Evolutionary conservation across 2,888 invertebrate species (phyloP), one percentile per base, ranked within the genome.

Genomic region (Opisthograptis luteolata): DNA sequence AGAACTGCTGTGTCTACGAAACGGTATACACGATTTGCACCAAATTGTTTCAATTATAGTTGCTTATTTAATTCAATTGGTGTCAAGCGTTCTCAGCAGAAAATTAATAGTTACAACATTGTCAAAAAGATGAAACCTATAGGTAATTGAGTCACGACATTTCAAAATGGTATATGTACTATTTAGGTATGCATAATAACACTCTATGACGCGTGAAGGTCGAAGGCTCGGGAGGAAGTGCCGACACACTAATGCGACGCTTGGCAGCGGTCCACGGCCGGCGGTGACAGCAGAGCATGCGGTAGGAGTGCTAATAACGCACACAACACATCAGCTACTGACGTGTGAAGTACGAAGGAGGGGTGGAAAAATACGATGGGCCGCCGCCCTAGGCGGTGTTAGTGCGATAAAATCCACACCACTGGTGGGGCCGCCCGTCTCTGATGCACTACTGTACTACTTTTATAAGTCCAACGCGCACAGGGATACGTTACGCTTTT

Each of bases 121-220:
- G 24, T n/a, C n/a, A n/a, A 24, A 24, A 24, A 10, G 6, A 6
- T 1, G 27, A 12, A 27, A 12, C 27, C 12, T 5, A 27, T 1
- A 13, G n/a, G 2, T 9, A 15, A 25, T 8, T 25, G 25, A 37
- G 25, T 39, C 39, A 39, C 27, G 3, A 19, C 8, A n/a, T 27
- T 17, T 39, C 12, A n/a, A 19, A 39, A 27, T 28, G 15, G 14
- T 7, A 3, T 9, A 7, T n/a, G 12, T 10, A 24, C 9, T 24
- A 24, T 20, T 24, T 14, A n/a, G 12, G 35, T 13, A 36, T n/a
- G 34, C 20, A 34, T 34, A n/a, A n/a, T n/a, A n/a, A n/a, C n/a
- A n/a, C 34, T 12, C 12, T 20, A 10, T 22, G 22, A 22, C 22
- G 22, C 10, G 34, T 34, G 34, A 34, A 34, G 34, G 20, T n/a